Evolutionary conservation across 1,140 invertebrate species (phyloP).

Genomic region (Pantala flavescens): DNA sequence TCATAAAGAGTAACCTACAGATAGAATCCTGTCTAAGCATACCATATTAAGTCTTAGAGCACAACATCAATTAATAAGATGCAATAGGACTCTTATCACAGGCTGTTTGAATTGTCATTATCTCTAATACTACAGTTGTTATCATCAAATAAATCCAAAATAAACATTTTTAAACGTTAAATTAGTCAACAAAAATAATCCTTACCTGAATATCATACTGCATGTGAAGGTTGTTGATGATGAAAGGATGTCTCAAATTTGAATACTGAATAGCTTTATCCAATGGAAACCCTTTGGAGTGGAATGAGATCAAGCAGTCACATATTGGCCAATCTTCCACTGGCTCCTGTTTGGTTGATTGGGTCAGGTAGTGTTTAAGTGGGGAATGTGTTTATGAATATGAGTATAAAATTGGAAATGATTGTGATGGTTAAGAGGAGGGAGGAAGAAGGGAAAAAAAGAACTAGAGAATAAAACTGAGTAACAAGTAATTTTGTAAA

Average conservation of each 20-base stretch:
- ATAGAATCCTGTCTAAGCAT: no score
- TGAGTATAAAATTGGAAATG: neutral
- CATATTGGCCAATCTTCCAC: slow-evolving; percentile 97
- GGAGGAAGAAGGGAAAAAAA: neutral
- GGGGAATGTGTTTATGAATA: no score
- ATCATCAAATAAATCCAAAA: no score
- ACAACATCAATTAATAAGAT: no score
- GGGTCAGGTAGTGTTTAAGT: no score
- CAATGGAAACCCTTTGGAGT: slow-evolving; percentile 92
- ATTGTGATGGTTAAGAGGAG: neutral
- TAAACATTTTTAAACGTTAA: neutral
- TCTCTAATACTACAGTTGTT: no score
- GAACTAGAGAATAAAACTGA: no score
- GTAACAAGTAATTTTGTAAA: no score
- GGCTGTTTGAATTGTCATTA: no score
- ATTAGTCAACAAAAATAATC: neutral
- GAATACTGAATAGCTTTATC: slow-evolving; percentile 98
- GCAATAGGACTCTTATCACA: no score
- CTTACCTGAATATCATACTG: slow-evolving; percentile 90
- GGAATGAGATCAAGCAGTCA: slow-evolving; percentile 97
- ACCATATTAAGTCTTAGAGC: no score
- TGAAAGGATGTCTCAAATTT: slow-evolving; percentile 85
- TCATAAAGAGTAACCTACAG: no score
- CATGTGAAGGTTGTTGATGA: slow-evolving; percentile 97
- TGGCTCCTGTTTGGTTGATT: slow-evolving; percentile 51